These are phyloP conservation scores for Actenoides lindsayi DNA, from an alignment of 2,113 vertebrate genomes.

Conservation along the genomic window DNA sequence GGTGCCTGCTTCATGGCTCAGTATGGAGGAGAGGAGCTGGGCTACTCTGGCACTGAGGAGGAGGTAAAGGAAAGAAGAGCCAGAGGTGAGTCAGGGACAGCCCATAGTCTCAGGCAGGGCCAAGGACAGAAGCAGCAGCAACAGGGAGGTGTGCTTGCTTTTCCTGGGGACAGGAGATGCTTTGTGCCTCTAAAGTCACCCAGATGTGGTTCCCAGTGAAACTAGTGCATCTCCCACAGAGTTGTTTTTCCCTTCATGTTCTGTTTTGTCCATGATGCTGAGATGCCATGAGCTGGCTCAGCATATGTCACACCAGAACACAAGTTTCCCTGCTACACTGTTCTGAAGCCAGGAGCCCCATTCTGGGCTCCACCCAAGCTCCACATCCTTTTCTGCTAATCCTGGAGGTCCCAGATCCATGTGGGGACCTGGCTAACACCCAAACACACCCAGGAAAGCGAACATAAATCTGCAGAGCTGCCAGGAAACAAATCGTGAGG, in stretches of 20 bases:
- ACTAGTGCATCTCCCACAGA: not conserved
- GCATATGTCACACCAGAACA: not conserved
- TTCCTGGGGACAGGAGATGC: not conserved
- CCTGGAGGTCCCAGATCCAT: not conserved
- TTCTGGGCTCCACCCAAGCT: not conserved
- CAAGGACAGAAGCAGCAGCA: not conserved
- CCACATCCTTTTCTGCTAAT: not conserved
- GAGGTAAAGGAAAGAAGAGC: not conserved
- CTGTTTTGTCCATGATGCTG: not conserved
- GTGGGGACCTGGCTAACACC: not conserved
- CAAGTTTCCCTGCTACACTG: accelerated
- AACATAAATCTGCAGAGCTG: not conserved
- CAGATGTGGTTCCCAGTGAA: not conserved
- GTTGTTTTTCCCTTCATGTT: not conserved
- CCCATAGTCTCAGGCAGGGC: not conserved
- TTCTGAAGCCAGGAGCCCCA: not conserved
- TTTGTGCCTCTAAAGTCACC: not conserved
- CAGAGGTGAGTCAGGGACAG: not conserved
- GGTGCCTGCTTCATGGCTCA: not conserved
- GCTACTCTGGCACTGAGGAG: not conserved
- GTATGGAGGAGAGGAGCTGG: not conserved
- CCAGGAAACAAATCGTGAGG: not conserved
- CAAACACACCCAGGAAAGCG: not conserved
- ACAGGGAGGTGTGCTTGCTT: not conserved
- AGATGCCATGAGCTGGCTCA: not conserved